Evolutionary conservation across 2,888 invertebrate species (phyloP).

Genomic region (Nymphalis urticae): DNA sequence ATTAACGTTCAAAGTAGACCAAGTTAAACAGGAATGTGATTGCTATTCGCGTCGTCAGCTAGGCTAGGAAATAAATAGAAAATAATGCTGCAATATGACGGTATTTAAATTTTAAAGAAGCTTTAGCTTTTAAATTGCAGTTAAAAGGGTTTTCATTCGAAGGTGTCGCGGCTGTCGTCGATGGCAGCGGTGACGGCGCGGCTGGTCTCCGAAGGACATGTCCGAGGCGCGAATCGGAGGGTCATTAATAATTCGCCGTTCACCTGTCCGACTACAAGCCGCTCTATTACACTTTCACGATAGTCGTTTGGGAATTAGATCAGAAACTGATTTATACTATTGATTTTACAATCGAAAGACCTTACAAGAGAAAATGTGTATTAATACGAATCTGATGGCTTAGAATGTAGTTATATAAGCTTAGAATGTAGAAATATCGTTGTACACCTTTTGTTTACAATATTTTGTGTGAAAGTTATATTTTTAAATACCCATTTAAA

Average conservation of each 20-base stretch:
- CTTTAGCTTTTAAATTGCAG: constrained; percentile 21
- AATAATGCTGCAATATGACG: constrained; percentile 43
- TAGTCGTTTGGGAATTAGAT: constrained; percentile 33
- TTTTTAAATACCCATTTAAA: no score
- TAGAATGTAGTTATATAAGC: background rate
- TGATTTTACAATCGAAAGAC: constrained; percentile 30
- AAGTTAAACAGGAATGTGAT: constrained; percentile 61
- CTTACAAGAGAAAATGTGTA: constrained; percentile 15
- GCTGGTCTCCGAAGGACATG: constrained; percentile 37
- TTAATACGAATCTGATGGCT: constrained; percentile 12
- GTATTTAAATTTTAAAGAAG: constrained; percentile 33
- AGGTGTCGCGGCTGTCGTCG: background rate
- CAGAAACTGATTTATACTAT: constrained; percentile 34
- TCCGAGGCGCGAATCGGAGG: constrained; percentile 49
- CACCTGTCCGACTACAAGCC: constrained; percentile 60
- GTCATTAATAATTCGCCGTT: constrained; percentile 61
- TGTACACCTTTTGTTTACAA: background rate
- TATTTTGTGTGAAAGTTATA: background rate
- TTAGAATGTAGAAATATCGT: background rate
- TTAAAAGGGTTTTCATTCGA: constrained; percentile 29
- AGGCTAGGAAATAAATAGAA: constrained; percentile 40
- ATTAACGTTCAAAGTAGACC: constrained; percentile 45
- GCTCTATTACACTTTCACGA: constrained; percentile 45
- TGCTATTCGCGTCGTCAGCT: constrained; percentile 46
- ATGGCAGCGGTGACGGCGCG: constrained; percentile 21